Percentiles rank a stretch among this genome's conserved stretches.
phyloP scores from a whole-genome alignment of 2,797 vertebrate genomes.

The Carduelis carduelis region DNA sequence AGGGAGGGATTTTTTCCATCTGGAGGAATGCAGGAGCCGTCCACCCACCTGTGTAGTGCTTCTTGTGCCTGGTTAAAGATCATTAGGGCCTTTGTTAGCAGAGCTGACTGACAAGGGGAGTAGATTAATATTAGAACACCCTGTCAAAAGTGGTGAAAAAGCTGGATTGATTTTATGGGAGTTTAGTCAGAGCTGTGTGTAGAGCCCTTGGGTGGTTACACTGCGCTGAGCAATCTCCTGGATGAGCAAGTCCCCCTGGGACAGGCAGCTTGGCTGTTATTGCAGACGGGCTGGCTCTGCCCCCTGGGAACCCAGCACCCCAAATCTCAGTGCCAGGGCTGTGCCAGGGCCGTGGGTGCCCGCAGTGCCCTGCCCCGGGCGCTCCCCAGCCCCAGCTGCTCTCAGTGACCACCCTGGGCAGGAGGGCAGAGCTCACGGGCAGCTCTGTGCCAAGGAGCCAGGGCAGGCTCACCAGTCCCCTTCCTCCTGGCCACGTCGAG shows the following conservation, averaged over 20 bases:
- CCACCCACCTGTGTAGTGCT: slow-evolving; percentile 14
- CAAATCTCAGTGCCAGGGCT: accelerated
- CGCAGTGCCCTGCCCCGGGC: accelerated
- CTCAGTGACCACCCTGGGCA: not conserved
- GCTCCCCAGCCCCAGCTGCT: accelerated
- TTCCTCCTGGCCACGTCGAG: accelerated
- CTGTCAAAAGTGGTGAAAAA: slow-evolving; percentile 75
- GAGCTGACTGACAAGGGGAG: slow-evolving; percentile 70
- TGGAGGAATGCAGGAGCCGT: not conserved
- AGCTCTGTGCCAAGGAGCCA: not conserved
- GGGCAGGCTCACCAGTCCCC: not conserved
- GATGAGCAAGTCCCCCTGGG: slow-evolving; percentile 62
- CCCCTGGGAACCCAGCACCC: accelerated
- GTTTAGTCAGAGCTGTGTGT: slow-evolving; percentile 68
- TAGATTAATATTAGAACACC: slow-evolving; percentile 76
- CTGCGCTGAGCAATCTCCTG: slow-evolving; percentile 66
- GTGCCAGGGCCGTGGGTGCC: not conserved
- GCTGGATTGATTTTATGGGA: slow-evolving; percentile 74
- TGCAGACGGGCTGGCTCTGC: not conserved
- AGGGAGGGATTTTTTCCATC: not conserved
- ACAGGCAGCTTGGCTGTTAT: slow-evolving; percentile 51
- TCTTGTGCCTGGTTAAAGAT: slow-evolving; percentile 71
- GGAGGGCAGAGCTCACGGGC: not conserved
- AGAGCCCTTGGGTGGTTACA: slow-evolving; percentile 68
- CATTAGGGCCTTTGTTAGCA: slow-evolving; percentile 69